Evolutionary conservation across 2,888 invertebrate species (phyloP), one percentile per base, ranked within the genome.

Genomic region (Scaptomyza polygonia): DNA sequence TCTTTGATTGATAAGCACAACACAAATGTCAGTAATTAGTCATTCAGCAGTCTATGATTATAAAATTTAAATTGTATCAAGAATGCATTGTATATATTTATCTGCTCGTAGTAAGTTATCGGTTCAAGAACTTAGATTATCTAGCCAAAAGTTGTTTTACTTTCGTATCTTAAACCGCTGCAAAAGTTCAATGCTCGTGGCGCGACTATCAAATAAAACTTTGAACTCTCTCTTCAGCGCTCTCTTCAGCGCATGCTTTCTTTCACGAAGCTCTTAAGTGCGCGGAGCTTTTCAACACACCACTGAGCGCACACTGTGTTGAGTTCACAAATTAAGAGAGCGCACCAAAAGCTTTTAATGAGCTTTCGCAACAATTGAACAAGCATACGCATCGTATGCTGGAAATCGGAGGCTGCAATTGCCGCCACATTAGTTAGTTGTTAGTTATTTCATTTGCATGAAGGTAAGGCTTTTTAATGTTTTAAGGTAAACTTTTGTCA

Each of bases 251-350:
- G 51, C 36, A 34, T 36, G 34, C 34, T 21, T 4, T 21, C 21
- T 21, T 21, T 4, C 21, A 21, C 21, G 21, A 36, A 14, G 36
- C 36, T 36, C 47, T 47, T 25, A 29, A 21, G 12, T 36, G 29
- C 43, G 43, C 30, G 51, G 29, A 86, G 84, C 84, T 84, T 84
- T 82, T 76, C 83, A 85, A 81, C 85, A 84, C 77, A 74, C 55
- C 61, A 70, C 64, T 66, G 66, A 29, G 36, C 21, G 25, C 25
- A 5, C 32, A 7, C 32, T 58, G 70, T 82, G 79, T 75, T 82
- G 83, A 79, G 45, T 79, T 62, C 4, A 21, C 29, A 0, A 29
- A 2, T 30, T 48, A 77, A 77, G 80, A 67, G 80, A 43, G 42
- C 36, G 5, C 29, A 29, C 3, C 11, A 43, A 62, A 14, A 74